Evolutionary conservation across 1,140 invertebrate species (phyloP).

Genomic region (Anadara kagoshimensis): DNA sequence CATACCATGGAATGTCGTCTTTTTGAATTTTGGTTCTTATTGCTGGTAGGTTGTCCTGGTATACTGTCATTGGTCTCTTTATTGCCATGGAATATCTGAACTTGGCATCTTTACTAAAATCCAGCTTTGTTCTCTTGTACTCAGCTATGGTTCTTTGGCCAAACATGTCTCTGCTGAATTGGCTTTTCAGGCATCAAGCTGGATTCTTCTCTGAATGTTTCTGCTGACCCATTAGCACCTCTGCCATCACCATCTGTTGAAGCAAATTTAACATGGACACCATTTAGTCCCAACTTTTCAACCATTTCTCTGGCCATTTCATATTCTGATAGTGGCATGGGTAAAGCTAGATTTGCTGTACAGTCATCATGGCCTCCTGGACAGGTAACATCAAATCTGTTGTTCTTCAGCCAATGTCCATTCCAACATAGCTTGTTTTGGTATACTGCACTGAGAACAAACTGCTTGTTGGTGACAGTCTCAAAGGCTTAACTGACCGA

Average conservation of each 20-base stretch:
- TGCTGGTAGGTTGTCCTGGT: too few species aligned
- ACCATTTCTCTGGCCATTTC: conserved; percentile 2
- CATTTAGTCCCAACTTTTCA: neutral
- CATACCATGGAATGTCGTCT: neutral
- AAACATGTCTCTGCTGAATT: too few species aligned
- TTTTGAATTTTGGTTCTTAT: too few species aligned
- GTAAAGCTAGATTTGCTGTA: neutral
- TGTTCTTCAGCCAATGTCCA: conserved; percentile 1
- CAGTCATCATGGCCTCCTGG: conserved; percentile 1
- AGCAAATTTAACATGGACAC: neutral
- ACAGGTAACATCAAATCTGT: neutral
- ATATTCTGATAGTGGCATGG: neutral
- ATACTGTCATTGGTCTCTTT: too few species aligned
- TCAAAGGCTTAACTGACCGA: neutral
- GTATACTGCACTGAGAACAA: neutral
- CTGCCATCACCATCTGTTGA: conserved; percentile 14
- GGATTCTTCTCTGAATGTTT: neutral
- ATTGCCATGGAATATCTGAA: too few species aligned
- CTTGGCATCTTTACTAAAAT: too few species aligned
- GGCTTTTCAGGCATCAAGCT: neutral
- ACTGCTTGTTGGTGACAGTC: neutral
- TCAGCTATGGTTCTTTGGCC: too few species aligned
- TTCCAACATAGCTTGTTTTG: conserved; percentile 8
- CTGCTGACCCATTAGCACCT: neutral
- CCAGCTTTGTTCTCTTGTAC: too few species aligned